These are phyloP conservation scores for Arenaria interpres DNA, from an alignment of 2,113 vertebrate genomes.

Conservation along the genomic window DNA sequence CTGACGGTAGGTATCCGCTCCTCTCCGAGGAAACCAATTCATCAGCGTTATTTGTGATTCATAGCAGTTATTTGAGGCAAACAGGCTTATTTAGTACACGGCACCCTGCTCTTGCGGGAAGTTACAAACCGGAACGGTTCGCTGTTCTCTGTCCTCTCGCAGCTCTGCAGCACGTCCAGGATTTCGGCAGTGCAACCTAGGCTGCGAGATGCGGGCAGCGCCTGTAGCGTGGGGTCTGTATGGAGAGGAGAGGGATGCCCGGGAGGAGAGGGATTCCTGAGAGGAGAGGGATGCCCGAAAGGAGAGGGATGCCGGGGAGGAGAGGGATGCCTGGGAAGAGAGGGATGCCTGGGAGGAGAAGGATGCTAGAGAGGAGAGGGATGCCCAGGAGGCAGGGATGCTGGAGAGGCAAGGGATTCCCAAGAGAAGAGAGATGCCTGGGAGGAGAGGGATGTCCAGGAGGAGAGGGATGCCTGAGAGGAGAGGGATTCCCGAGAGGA, in stretches of 20 bases:
- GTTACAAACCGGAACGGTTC: not conserved
- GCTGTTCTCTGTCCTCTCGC: not conserved
- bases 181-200: accelerated
- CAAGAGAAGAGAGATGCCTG: not conserved
- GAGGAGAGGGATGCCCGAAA: not conserved
- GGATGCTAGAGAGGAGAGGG: not conserved
- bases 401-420: not conserved
- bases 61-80: not conserved
- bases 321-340: not conserved
- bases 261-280: not conserved
- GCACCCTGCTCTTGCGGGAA: not conserved
- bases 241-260: not conserved
- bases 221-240: not conserved
- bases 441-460: not conserved
- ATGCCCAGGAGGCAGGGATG: not conserved
- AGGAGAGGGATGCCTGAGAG: no score
- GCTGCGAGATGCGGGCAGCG: accelerated
- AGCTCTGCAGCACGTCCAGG: not conserved
- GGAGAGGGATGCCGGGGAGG: no score
- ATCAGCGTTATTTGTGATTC: not conserved
- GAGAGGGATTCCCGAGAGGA: not conserved
- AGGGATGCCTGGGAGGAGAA: no score
- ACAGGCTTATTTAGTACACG: not conserved
- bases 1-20: not conserved
- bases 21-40: not conserved